Evolutionary conservation across 2,113 vertebrate species (phyloP), one percentile per base, ranked within the genome.

Genomic region (Spea bombifrons): DNA sequence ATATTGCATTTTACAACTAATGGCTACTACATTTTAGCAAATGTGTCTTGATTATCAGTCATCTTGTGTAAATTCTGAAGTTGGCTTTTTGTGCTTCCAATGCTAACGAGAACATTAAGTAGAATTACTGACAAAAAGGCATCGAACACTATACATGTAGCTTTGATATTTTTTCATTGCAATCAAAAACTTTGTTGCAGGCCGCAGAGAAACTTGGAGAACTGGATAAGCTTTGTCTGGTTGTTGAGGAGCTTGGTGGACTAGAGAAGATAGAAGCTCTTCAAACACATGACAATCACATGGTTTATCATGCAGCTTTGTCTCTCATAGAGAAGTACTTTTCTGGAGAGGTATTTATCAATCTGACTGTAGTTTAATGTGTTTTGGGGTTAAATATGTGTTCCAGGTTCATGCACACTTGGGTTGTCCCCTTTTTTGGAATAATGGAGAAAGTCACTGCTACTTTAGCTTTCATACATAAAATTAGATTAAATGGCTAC

Each of bases 301-400:
- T 85, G 2, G 87, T 98, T 50, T 93, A 94, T 84, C 84, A 73
- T 80, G 83, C 91, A n/a, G 93, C 95, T 0, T 86, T 92, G 66
- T 76, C 4, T 3, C 87, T 98, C 43, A 92, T 96, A 0, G 94
- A 96, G 61, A 96, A 90, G 72, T 93, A 96, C 83, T 97, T 97
- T 47, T 76, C 78, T 53, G 82, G 65, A 66, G 92, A 95, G 78
- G 95, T 97, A 85, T 83, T 92, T 81, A 85, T 84, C 6, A 44
- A 5, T 43, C 10, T 5, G 3, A 43, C 4, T 30, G 3, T 45
- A 68, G 44, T 2, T 46, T 46, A 12, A 7, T 44, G 30, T 47
- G 3, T 45, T 7, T 55, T 43, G 0, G 2, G 17, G 3, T 47
- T 47, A 6, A 2, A 69, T 3, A 8, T 4, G 13, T n/a, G 15